These are phyloP conservation scores for Sebastes melanostomus DNA, from an alignment of 2,797 vertebrate species.

Conservation along the genomic window DNA sequence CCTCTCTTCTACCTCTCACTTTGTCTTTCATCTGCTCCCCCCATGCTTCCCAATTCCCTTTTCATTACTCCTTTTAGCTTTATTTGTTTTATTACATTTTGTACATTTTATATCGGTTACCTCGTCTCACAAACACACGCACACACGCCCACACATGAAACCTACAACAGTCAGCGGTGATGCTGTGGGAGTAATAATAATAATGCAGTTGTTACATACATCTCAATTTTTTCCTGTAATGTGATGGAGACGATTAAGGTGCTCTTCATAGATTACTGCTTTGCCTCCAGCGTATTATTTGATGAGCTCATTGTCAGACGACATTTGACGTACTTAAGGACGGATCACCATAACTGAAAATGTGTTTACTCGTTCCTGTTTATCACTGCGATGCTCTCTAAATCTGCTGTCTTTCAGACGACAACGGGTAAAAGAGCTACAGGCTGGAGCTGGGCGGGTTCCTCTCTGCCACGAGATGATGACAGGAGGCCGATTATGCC, in stretches of 20 bases:
- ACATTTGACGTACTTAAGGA: constrained; percentile 33
- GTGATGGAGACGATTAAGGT: constrained; percentile 42
- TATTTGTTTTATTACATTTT: constrained; percentile 48
- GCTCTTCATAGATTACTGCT: constrained; percentile 41
- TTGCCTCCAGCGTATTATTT: constrained; percentile 53
- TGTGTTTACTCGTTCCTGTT: constrained; percentile 39
- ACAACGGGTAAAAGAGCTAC: constrained; percentile 60
- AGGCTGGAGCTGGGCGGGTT: constrained; percentile 61
- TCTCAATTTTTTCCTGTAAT: constrained; percentile 44
- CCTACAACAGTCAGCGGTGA: constrained; percentile 22
- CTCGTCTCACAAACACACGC: constrained; percentile 1
- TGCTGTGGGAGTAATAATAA: constrained; percentile 22
- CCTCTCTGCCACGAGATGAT: constrained; percentile 61
- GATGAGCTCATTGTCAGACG: constrained; percentile 35
- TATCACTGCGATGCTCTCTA: constrained; percentile 39
- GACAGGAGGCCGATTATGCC: constrained; percentile 72
- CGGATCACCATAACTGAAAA: constrained; percentile 40
- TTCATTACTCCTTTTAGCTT: constrained; percentile 53
- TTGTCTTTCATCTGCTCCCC: constrained; percentile 48
- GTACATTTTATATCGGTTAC: background rate
- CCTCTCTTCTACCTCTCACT: constrained; percentile 13
- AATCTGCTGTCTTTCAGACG: constrained; percentile 54
- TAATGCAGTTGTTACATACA: constrained; percentile 36
- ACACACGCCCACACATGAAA: constrained; percentile 20
- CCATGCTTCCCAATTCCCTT: constrained; percentile 34